These are phyloP conservation scores for Fragum fragum DNA, from an alignment of 2,888 invertebrate genomes.

Conservation along the genomic window DNA sequence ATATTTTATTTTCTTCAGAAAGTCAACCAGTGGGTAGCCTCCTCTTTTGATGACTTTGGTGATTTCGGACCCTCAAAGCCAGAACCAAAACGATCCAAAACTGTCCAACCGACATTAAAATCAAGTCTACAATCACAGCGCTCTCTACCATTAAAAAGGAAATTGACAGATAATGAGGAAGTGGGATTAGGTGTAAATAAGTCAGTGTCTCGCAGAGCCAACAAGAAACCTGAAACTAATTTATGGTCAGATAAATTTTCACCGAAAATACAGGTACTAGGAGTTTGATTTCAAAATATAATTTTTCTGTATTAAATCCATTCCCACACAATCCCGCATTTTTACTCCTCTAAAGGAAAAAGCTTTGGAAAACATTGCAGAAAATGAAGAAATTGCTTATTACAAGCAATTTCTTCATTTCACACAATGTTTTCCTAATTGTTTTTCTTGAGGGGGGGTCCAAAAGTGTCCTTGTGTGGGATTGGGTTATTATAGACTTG, in stretches of 20 bases:
- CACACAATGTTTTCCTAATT: too few relatives aligned
- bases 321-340: too few relatives aligned
- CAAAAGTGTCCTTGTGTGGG: too few relatives aligned
- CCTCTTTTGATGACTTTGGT: conserved; percentile 76
- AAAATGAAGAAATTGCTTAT: too few relatives aligned
- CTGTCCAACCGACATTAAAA: conserved; percentile 25
- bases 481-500: too few relatives aligned
- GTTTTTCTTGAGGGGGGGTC: too few relatives aligned
- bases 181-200: conserved; percentile 10
- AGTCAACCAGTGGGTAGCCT: conserved; percentile 76
- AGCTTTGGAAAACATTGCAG: too few relatives aligned
- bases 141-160: conserved; percentile 16
- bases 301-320: too few relatives aligned
- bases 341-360: too few relatives aligned
- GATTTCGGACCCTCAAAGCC: not conserved
- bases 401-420: too few relatives aligned
- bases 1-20: conserved; percentile 61
- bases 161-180: conserved; percentile 1
- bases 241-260: conserved; percentile 81
- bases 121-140: conserved; percentile 12
- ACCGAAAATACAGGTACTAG: conserved; percentile 73
- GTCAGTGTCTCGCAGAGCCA: conserved; percentile 51
- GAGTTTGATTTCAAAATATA: too few relatives aligned
- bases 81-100: conserved; percentile 11
- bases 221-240: conserved; percentile 62